Conservation (phyloP, 53 echinoderm and acorn worm species). For the Antedon mediterranea region DNA sequence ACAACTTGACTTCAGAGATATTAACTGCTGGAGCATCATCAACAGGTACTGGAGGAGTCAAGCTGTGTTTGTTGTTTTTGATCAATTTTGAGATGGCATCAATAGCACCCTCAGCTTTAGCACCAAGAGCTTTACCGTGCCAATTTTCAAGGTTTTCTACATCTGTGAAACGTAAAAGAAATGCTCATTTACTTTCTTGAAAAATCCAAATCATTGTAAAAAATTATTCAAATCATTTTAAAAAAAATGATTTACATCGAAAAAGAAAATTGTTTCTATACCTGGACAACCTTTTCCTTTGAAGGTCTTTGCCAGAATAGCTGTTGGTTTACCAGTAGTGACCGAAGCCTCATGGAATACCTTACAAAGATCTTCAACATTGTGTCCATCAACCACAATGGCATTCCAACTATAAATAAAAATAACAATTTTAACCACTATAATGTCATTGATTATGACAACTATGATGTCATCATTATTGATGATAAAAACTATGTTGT, state of each 20-base stretch:
- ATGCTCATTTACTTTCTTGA: not conserved
- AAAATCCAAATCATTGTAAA: too few species aligned
- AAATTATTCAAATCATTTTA: too few species aligned
- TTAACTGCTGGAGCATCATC: constrained; percentile 25
- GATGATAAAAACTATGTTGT: too few species aligned
- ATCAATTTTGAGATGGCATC: constrained; percentile 46
- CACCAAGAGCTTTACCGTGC: constrained; percentile 94
- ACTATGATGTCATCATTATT: too few species aligned
- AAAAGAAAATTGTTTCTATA: constrained; percentile 7
- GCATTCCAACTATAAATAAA: constrained; percentile 38
- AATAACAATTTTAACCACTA: too few species aligned
- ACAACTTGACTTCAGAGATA: constrained; percentile 41
- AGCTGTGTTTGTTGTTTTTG: constrained; percentile 31
- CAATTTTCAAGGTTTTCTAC: constrained; percentile 70
- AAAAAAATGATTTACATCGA: too few species aligned
- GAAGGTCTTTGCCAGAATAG: constrained; percentile 83
- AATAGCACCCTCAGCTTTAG: constrained; percentile 51
- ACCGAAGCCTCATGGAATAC: constrained; percentile 53
- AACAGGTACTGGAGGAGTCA: constrained; percentile 26
- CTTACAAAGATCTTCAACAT: constrained; percentile 58
- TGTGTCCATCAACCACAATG: constrained; percentile 73
- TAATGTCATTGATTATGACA: too few species aligned
- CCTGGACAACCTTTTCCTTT: constrained; percentile 88
- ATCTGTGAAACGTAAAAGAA: constrained; percentile 15
- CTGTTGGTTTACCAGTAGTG: constrained; percentile 67